Evolutionary conservation across 2,113 vertebrate species (phyloP), one percentile per base, ranked within the genome.

Genomic region (Chionodraco myersi): DNA sequence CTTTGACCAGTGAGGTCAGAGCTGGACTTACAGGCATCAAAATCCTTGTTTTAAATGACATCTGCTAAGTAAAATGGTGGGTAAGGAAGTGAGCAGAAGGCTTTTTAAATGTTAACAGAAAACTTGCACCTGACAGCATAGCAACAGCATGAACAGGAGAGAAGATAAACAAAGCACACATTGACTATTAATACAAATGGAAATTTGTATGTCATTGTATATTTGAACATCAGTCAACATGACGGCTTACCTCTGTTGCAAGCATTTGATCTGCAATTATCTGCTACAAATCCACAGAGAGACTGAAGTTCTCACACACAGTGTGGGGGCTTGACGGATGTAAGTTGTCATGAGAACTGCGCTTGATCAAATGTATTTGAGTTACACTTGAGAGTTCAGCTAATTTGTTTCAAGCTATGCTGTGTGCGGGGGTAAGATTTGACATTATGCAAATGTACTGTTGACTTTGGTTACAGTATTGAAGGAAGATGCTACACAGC

Each of bases 321-420:
- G 67, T 65, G 88, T 49, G 56, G 52, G 68, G 53, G 51, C 11
- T 6, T 18, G 65, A 18, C 6, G 60, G 45, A 47, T 63, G 61
- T 15, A 63, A 44, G 26, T 36, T 72, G 66, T 72, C 81, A 69
- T 49, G 62, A 21, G 69, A 76, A 54, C 36, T 45, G 14, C 14
- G 49, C 63, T 75, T 73, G 79, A 81, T 86, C 79, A 77, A 65
- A 88, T 82, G 47, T 75, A 74, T 72, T 64, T 36, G 30, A 69
- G 72, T 36, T 60, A 72, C 77, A 70, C 69, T 59, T n/a, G 82
- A 77, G 67, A 72, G 23, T 67, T 82, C 10, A 63, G 1, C 14
- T 73, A 75, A 83, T 86, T 71, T 80, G 74, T 81, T 51, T 60
- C 36, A 60, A 36, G 59, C 51, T 16, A 6, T 11, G 63, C 16